Percentiles rank a stretch among this genome's conserved stretches.
Evolutionary conservation across 2,113 vertebrate genomes (phyloP).

Genomic region (Clupea harengus): DNA sequence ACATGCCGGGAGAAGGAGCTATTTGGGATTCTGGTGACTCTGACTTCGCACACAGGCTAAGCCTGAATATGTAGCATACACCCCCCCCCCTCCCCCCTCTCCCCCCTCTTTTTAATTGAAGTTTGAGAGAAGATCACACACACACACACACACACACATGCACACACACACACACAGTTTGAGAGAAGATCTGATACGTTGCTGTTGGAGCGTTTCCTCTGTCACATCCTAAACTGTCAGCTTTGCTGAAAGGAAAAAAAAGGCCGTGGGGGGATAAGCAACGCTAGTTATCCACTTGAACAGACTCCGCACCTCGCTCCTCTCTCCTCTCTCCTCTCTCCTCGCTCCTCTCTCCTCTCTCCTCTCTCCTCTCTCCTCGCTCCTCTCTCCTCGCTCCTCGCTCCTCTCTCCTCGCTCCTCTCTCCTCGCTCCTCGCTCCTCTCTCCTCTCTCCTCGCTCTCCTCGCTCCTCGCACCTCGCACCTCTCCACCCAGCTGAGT

Average conservation of each 20-base stretch:
- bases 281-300: not conserved
- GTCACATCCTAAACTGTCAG: conserved; percentile 5
- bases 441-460: too few species aligned
- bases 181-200: not conserved
- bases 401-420: not conserved
- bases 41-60: not conserved
- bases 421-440: not conserved
- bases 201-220: not conserved
- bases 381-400: too few species aligned
- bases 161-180: too few species aligned
- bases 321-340: not conserved
- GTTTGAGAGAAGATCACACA: not conserved
- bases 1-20: not conserved
- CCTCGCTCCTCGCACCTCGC: not conserved
- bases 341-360: too few species aligned
- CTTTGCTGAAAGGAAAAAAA: not conserved
- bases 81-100: not conserved
- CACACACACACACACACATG: too few species aligned
- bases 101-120: not conserved
- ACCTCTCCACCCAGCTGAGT: not conserved
- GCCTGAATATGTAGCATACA: not conserved
- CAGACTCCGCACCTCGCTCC: not conserved
- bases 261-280: conserved; percentile 2
- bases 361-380: not conserved
- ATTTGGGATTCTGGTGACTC: not conserved